phyloP scores from a whole-genome alignment of 2,888 invertebrate genomes.

The Halictus ligatus region DNA sequence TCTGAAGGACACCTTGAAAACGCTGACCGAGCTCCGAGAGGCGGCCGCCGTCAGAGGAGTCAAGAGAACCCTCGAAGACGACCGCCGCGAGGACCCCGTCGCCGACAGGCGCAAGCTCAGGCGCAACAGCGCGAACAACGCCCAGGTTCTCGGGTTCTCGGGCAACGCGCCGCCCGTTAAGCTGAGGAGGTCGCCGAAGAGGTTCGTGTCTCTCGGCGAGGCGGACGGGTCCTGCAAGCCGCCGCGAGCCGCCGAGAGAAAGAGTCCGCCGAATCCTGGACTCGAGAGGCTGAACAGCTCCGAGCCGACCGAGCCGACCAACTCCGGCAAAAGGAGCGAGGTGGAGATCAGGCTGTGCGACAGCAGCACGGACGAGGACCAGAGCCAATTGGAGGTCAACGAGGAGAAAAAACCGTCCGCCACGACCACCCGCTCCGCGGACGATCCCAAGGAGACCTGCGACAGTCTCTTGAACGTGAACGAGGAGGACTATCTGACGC shows the following conservation, averaged over 20 bases:
- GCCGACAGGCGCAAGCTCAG: slow-evolving; percentile 19
- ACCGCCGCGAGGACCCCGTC: slow-evolving; percentile 33
- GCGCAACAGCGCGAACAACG: not conserved
- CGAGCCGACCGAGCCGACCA: not conserved
- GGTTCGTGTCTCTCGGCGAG: not conserved
- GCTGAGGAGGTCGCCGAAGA: slow-evolving; percentile 64
- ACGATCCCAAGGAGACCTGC: slow-evolving; percentile 62
- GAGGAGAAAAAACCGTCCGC: slow-evolving; percentile 44
- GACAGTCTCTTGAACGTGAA: slow-evolving; percentile 67
- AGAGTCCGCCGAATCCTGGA: not conserved
- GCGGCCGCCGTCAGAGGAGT: slow-evolving; percentile 13
- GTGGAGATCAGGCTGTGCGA: slow-evolving; percentile 79
- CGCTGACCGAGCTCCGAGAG: slow-evolving; percentile 83
- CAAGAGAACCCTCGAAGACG: slow-evolving; percentile 50
- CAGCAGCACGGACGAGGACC: slow-evolving; percentile 77
- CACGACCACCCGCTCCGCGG: not conserved
- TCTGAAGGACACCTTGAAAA: slow-evolving; percentile 79
- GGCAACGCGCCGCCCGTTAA: slow-evolving; percentile 72
- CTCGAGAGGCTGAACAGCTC: slow-evolving; percentile 12
- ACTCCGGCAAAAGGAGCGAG: slow-evolving; percentile 50
- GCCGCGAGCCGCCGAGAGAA: not conserved
- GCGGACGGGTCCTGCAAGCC: not conserved
- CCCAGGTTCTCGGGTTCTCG: not conserved
- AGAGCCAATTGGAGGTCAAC: slow-evolving; percentile 18
- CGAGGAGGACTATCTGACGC: slow-evolving; percentile 74